These are phyloP conservation scores for Nasonovia ribisnigri DNA, from an alignment of 2,888 invertebrate species.

Conservation along the genomic window DNA sequence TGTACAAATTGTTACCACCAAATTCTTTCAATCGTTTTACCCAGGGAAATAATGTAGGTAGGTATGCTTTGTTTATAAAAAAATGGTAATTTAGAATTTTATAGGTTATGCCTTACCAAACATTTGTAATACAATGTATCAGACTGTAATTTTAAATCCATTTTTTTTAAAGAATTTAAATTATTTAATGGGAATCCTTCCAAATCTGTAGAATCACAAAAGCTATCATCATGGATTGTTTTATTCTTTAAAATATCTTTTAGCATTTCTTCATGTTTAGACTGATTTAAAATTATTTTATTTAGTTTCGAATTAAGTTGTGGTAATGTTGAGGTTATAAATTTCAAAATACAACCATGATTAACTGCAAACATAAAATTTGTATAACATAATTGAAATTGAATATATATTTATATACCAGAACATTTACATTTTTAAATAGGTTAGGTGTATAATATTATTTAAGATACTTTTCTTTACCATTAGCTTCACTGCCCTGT, in stretches of 20 bases:
- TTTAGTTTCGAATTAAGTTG: neutral
- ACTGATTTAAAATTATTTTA: neutral
- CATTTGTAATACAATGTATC: conserved; percentile 6
- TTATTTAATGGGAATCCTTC: neutral
- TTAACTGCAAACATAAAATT: neutral
- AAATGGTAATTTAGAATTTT: neutral
- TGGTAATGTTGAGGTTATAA: neutral
- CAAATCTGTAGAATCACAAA: neutral
- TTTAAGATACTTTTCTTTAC: neutral
- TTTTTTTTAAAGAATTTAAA: neutral
- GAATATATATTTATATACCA: neutral
- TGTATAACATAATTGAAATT: neutral
- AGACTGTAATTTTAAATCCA: neutral
- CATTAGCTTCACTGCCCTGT: neutral
- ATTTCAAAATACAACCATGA: conserved; percentile 4
- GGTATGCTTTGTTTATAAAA: neutral
- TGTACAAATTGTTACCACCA: neutral
- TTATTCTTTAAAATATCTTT: neutral
- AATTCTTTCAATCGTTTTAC: conserved; percentile 5
- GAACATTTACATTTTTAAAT: neutral
- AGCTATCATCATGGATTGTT: neutral
- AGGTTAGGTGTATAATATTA: neutral
- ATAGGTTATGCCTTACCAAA: neutral
- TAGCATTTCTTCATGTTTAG: neutral
- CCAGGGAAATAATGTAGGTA: neutral